Base-by-base conservation (phyloP, 2,888 invertebrate genomes). In the Oxytorus armatus region DNA sequence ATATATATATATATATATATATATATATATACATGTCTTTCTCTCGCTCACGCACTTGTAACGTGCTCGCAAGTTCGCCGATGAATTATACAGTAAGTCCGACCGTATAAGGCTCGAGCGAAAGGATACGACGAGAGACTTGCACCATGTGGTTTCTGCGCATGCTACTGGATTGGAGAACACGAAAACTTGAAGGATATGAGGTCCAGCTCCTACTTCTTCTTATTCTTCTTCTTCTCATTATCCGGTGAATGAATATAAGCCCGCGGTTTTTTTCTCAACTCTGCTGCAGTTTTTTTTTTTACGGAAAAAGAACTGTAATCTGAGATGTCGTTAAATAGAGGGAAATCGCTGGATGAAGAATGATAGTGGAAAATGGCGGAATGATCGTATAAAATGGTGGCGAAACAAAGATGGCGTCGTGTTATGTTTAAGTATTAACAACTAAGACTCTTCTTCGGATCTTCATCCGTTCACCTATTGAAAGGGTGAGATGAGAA, bases 51-150 rank as follows among this genome's bases (percentile, higher is more conserved):
- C 42, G 23, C 75, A 68, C 18, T 49, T 49, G 59, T 51, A 53
- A 75, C 66, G 18, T 61, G 69, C 44, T 23, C 74, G 75, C 63
- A 76, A 77, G 75, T 77, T 68, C 75, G 66, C 65, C 85, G 83
- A 86, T 86, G 85, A 86, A 86, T 86, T 86, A 85, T 86, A 86
- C 84, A 83, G 83, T 85, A 82, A 85, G 76, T 8, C 51, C 74
- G 57, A 66, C 86, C 86, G 80, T 86, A 85, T 84, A 85, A 83
- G 85, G 85, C 69, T 82, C 68, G 75, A 72, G 70, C 76, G 23
- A 57, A n/a, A 77, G 77, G 69, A 72, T 59, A 69, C 65, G 72
- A 51, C 69, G 69, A 53, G 70, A 72, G 65, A 72, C 74, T 39
- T 74, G 49, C 47, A 49, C 47, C 77, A 66, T 3, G 72, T 66